A percentile compares a stretch with the other conserved stretches of the same genome.
Evolutionary conservation across 2,113 vertebrate genomes (phyloP).

Genomic region (Ramphastos sulfuratus): DNA sequence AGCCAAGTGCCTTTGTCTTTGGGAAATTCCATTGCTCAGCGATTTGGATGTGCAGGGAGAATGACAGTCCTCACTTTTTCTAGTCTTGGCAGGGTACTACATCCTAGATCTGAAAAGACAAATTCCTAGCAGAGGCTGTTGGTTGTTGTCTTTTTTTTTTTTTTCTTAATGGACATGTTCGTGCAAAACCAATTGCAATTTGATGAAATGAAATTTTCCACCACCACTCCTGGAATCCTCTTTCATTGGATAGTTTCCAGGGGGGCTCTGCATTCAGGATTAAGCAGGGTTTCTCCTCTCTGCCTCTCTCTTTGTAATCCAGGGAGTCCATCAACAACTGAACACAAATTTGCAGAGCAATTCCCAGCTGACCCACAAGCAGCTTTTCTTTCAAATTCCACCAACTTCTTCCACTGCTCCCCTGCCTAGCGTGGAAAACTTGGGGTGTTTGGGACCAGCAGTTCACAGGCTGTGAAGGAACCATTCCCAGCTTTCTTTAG

Average conservation of each 20-base stretch:
- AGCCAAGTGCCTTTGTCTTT: not conserved
- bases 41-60: not conserved
- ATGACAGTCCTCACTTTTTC: not conserved
- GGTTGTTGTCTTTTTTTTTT: not conserved
- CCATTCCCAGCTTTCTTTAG: not conserved
- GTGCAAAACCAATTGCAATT: not conserved
- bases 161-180: not conserved
- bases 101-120: not conserved
- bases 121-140: not conserved
- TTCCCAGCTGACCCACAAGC: slow-evolving; percentile 32
- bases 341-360: slow-evolving; percentile 17
- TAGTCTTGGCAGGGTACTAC: not conserved
- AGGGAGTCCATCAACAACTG: not conserved
- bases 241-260: slow-evolving; percentile 10
- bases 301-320: not conserved
- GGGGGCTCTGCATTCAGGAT: not conserved
- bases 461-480: slow-evolving; percentile 25
- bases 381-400: slow-evolving; percentile 55
- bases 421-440: not conserved
- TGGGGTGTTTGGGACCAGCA: not conserved
- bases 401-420: not conserved
- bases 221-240: no score
- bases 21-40: not conserved
- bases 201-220: slow-evolving; percentile 15
- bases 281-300: slow-evolving; percentile 40